Evolutionary conservation across 2,113 vertebrate genomes (phyloP).

Genomic region (Leptocoma aspasia): DNA sequence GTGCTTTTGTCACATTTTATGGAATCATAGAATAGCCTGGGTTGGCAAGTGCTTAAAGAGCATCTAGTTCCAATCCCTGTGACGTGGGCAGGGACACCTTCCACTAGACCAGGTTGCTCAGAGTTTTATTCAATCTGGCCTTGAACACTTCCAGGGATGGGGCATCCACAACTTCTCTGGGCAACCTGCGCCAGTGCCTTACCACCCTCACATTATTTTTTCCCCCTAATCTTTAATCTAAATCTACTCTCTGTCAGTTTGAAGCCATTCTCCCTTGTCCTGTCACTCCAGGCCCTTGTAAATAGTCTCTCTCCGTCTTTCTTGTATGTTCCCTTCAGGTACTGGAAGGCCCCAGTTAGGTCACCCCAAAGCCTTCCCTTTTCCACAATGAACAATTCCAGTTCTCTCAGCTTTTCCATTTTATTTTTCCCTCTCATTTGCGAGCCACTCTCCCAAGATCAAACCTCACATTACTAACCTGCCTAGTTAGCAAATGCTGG

Average conservation of each 20-base stretch:
- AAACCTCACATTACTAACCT: not conserved
- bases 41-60: not conserved
- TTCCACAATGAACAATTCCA: not conserved
- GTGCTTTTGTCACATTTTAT: not conserved
- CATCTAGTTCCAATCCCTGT: not conserved
- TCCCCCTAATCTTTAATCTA: not conserved
- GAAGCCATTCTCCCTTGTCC: not conserved
- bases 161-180: not conserved
- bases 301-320: not conserved
- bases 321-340: not conserved
- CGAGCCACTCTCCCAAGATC: not conserved
- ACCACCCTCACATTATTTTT: not conserved
- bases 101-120: not conserved
- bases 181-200: not conserved
- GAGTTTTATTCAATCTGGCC: not conserved
- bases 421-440: not conserved
- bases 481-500: not conserved
- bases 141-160: not conserved
- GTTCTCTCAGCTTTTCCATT: not conserved
- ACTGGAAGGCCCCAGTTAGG: fast-evolving
- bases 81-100: not conserved
- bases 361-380: not conserved
- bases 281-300: not conserved
- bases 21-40: not conserved
- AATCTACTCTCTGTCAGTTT: not conserved